These are phyloP conservation scores for Ochotona curzoniae DNA, from an alignment of 2,113 vertebrate species.

Conservation along the genomic window DNA sequence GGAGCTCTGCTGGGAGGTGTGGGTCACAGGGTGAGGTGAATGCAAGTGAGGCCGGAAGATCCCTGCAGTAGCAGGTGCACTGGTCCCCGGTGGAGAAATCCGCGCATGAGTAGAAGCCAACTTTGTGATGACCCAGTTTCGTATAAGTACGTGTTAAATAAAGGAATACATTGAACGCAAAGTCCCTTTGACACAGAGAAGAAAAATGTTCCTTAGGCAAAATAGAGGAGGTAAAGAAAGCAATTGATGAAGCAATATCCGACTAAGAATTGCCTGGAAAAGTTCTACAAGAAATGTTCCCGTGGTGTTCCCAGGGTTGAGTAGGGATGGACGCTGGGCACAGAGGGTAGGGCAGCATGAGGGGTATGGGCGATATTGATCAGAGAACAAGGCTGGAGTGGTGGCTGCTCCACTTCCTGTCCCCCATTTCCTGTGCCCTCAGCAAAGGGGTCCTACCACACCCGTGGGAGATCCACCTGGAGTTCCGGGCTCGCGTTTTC, in stretches of 20 bases:
- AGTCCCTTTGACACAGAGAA: background rate
- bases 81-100: slow-evolving; percentile 20
- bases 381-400: no score
- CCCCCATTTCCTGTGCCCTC: no score
- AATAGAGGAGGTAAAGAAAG: background rate
- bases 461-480: no score
- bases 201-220: background rate
- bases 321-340: no score
- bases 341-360: no score
- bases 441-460: no score
- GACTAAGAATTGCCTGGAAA: background rate
- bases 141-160: slow-evolving; percentile 41
- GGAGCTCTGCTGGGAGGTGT: accelerated
- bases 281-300: background rate
- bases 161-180: background rate
- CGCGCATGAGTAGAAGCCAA: slow-evolving; percentile 39
- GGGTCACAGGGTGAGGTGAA: background rate
- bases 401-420: no score
- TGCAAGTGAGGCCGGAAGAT: background rate
- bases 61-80: slow-evolving; percentile 31
- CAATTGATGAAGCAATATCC: background rate
- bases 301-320: background rate
- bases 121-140: slow-evolving; percentile 57
- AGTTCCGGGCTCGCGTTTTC: no score
- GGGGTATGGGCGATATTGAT: no score